phyloP scores from a whole-genome alignment of 2,888 invertebrate genomes.

The Hydrotaea diabolus region DNA sequence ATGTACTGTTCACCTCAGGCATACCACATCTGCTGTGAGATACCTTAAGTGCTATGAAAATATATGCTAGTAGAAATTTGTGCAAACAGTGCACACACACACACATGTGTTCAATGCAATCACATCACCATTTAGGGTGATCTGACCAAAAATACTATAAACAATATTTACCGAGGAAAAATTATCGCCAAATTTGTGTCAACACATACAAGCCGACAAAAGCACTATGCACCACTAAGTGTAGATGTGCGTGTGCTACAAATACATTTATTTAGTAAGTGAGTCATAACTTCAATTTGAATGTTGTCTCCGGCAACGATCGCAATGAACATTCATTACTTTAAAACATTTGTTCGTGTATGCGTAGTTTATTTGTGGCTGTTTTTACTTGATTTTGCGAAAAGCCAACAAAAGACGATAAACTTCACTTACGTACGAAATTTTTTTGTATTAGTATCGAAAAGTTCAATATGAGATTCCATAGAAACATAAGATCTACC shows the following conservation, averaged over 20 bases:
- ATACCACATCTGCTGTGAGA: no score
- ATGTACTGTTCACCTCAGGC: no score
- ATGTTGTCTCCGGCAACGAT: constrained; percentile 30
- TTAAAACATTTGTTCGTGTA: not conserved
- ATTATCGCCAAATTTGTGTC: constrained; percentile 60
- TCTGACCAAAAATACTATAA: constrained; percentile 39
- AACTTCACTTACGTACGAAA: constrained; percentile 6
- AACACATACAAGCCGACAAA: constrained; percentile 27
- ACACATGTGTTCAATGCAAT: not conserved
- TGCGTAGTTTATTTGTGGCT: not conserved
- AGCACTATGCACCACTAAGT: no score
- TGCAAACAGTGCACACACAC: no score
- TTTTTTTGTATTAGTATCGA: constrained; percentile 37
- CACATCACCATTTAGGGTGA: constrained; percentile 6
- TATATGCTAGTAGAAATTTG: no score
- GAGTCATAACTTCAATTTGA: constrained; percentile 63
- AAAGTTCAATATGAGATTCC: not conserved
- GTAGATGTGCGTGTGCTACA: not conserved
- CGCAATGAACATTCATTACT: constrained; percentile 1
- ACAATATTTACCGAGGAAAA: constrained; percentile 21
- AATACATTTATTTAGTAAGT: constrained; percentile 46
- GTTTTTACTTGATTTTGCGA: constrained; percentile 16
- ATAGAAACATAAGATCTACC: not conserved
- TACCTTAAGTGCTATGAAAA: no score
- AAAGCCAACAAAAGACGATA: constrained; percentile 30